Conservation (phyloP, 2,888 invertebrate genomes). For the Meteorus cinctellus region DNA sequence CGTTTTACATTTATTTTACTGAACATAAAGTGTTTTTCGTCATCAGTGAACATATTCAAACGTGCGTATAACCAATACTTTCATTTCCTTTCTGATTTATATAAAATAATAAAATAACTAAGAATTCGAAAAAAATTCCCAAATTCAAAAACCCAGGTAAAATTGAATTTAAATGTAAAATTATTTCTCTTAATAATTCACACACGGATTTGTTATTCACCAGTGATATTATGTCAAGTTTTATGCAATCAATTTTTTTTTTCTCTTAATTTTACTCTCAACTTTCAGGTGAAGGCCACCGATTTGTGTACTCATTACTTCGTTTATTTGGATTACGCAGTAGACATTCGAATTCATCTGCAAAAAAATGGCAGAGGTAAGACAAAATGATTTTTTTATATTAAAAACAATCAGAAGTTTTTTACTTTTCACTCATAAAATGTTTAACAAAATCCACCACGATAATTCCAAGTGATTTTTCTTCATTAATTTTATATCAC, state of each 20-base stretch:
- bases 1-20: not conserved
- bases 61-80: no score
- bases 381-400: not conserved
- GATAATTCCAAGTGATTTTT: no score
- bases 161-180: not conserved
- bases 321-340: not conserved
- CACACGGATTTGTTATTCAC: not conserved
- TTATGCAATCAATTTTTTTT: not conserved
- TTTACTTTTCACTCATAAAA: no score
- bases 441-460: no score
- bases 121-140: not conserved
- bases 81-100: no score
- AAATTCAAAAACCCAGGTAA: not conserved
- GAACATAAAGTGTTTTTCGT: not conserved
- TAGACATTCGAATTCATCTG: not conserved
- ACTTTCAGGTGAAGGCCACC: conserved; percentile 25
- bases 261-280: not conserved
- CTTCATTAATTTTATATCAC: no score
- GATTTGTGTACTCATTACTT: not conserved
- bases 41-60: no score
- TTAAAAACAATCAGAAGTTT: no score
- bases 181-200: not conserved
- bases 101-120: not conserved
- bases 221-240: not conserved
- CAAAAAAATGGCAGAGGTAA: conserved; percentile 22